Percentiles rank a stretch among this genome's conserved stretches.
These are phyloP conservation scores for Pseudomyrmex flavicornis DNA, from an alignment of 1,140 invertebrate species.

Conservation along the genomic window DNA sequence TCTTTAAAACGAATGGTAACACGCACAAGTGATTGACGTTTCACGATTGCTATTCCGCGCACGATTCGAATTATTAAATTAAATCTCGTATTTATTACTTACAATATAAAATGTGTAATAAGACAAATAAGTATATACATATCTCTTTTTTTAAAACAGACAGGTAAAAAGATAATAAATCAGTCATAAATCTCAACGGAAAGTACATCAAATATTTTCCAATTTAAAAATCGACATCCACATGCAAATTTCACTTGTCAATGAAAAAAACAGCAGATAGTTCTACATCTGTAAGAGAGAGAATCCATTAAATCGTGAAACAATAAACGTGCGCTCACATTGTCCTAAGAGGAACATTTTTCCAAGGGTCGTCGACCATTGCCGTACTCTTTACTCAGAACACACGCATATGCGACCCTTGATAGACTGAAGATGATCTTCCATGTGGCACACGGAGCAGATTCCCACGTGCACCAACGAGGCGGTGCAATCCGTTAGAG, in stretches of 20 bases:
- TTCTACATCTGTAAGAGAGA: neutral
- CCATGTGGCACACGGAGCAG: conserved; percentile 65
- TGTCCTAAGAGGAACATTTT: conserved; percentile 65
- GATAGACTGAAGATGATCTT: conserved; percentile 65
- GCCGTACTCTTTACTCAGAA: conserved; percentile 66
- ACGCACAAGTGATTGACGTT: neutral
- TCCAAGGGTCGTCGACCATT: conserved; percentile 72
- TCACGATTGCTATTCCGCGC: neutral
- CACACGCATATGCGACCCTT: conserved; percentile 68
- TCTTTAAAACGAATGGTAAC: neutral
- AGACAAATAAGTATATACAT: neutral
- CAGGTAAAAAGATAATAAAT: conserved; percentile 1
- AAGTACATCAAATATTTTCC: neutral
- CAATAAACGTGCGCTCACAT: conserved; percentile 63
- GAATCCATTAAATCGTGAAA: conserved; percentile 59
- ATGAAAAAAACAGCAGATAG: neutral
- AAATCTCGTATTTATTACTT: neutral
- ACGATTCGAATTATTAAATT: neutral
- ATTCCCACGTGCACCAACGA: conserved; percentile 68
- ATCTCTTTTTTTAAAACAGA: neutral
- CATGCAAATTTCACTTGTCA: neutral
- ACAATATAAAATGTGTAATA: neutral
- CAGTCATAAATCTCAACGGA: conserved; percentile 8
- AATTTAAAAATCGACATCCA: neutral
- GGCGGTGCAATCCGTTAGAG: conserved; percentile 25